A percentile compares a stretch with the other conserved stretches of the same genome.
Conservation (phyloP, 2,888 invertebrate species). For the Suillia variegata region DNA sequence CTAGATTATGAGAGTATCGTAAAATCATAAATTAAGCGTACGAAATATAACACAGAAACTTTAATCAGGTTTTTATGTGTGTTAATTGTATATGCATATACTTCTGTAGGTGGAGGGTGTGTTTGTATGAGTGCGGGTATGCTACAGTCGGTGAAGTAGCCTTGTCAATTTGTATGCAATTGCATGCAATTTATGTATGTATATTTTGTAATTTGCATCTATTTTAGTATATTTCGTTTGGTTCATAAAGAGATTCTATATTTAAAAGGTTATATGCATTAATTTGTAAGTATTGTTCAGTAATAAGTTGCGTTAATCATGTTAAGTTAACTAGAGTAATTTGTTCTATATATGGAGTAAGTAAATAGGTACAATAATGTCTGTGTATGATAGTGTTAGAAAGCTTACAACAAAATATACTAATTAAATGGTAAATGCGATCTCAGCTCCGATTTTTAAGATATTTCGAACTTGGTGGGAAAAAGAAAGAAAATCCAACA, state of each 20-base stretch:
- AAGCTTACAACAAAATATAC: conserved; percentile 8
- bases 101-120: too few species aligned
- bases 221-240: neutral
- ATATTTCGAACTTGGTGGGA: conserved; percentile 9
- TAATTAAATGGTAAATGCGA: conserved; percentile 16
- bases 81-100: too few species aligned
- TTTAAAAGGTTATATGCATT: conserved; percentile 23
- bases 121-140: neutral
- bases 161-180: neutral
- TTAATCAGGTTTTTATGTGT: too few species aligned
- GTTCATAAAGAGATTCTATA: conserved; percentile 20
- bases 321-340: conserved; percentile 23
- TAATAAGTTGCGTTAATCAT: conserved; percentile 36
- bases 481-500: conserved; percentile 14
- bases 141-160: conserved; percentile 5
- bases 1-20: too few species aligned
- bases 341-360: conserved; percentile 25
- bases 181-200: too few species aligned
- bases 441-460: conserved; percentile 16
- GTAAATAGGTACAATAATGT: conserved; percentile 47
- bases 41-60: too few species aligned
- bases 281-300: conserved; percentile 37
- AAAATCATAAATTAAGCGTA: too few species aligned
- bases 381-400: conserved; percentile 30
- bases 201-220: neutral